Evolutionary conservation across 2,113 vertebrate species (phyloP).

Genomic region (Rattus rattus): DNA sequence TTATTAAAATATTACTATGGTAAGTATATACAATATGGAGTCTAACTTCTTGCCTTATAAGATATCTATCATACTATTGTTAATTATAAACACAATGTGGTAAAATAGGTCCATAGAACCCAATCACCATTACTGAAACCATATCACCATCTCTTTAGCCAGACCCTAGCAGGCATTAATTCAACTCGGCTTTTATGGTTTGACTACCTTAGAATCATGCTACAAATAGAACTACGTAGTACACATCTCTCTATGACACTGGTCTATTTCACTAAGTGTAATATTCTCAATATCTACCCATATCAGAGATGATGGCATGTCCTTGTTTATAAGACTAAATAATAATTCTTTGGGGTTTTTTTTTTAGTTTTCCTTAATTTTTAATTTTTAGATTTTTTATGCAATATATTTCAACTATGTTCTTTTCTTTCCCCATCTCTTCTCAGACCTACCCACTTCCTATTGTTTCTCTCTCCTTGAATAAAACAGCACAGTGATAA

Average conservation of each 20-base stretch:
- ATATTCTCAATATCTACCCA: neutral
- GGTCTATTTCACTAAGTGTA: neutral
- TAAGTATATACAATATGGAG: neutral
- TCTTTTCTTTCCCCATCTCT: neutral
- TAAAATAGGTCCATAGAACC: neutral
- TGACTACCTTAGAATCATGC: neutral
- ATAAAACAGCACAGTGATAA: neutral
- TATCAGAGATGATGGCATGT: neutral
- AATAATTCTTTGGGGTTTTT: neutral
- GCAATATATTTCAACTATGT: neutral
- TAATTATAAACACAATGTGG: neutral
- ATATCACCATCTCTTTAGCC: neutral
- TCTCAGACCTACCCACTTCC: neutral
- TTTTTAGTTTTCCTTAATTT: neutral
- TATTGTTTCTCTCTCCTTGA: neutral
- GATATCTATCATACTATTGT: neutral
- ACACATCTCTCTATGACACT: neutral
- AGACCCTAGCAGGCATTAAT: neutral
- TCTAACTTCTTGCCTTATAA: neutral
- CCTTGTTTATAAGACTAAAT: neutral
- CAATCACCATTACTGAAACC: neutral
- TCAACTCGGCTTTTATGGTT: neutral
- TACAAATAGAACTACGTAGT: neutral
- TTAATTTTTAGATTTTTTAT: neutral
- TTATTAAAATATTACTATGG: neutral